Base-by-base conservation (phyloP, 1,140 invertebrate genomes). In the Macrobrachium rosenbergii region DNA sequence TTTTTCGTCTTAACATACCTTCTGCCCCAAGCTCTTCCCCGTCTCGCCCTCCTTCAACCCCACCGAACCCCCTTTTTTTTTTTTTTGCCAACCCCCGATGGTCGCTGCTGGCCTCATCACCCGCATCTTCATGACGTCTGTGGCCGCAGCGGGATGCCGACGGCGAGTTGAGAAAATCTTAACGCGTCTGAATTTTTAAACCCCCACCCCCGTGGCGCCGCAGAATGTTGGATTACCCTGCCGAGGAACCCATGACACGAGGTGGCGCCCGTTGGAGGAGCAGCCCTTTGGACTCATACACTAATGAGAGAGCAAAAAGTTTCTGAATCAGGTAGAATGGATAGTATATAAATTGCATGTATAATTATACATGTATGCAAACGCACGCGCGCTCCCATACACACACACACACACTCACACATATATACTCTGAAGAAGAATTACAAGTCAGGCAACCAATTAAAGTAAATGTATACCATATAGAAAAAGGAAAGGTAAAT, bases 111-210 rank as follows among this genome's bases (percentile, higher is more conserved):
- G 79, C 16, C 79, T 81, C 79, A 81, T 81, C 79, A 81, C 28
- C 12, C 28, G 28, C 60, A 64, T 69, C 83, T 84, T 84, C 85
- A 87, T 82, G 85, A 87, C 85, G 72, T 78, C 63, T 60, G 23
- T 45, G 79, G 16, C 7, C 85, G 11, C 85, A 87, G 85, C 85
- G 78, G 85, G 85, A 45, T 59, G 78, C 69, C 43, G 85, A 87
- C 85, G 78, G 85, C 21, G 85, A 87, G 78, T 87, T 81, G 85
- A 87, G 85, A 87, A 87, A 87, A 87, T 87, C 81, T 87, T 87
- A 87, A 80, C 85, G 69, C 78, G 59, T 77, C 67, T 87, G 85
- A 87, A 87, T 87, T 87, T 87, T 87, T 87, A 87, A 87, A 72
- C 52, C 77, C 62, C 62, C 81, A 37, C 78, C 85, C 78, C 78